Evolutionary conservation across 1,140 invertebrate genomes (phyloP).

Genomic region (Dreissena rostriformis): DNA sequence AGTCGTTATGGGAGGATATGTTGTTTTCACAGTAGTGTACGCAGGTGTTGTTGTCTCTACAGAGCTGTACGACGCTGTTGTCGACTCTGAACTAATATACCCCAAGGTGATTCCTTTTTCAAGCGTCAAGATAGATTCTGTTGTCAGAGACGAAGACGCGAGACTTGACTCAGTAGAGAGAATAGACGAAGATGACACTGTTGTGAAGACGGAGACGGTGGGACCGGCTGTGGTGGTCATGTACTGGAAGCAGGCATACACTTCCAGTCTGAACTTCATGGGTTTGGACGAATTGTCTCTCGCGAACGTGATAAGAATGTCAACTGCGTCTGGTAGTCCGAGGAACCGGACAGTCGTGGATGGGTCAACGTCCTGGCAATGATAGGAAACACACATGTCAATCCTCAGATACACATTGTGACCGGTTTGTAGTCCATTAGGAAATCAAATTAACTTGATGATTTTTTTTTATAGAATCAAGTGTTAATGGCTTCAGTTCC

Average conservation of each 20-base stretch:
- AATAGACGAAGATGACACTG: not conserved
- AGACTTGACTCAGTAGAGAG: not conserved
- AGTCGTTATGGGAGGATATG: too few relatives aligned
- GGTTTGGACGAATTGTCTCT: not conserved
- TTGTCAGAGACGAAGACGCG: not conserved
- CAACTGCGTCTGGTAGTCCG: not conserved
- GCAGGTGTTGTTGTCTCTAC: too few relatives aligned
- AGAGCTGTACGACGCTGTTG: too few relatives aligned
- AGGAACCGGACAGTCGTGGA: conserved; percentile 16
- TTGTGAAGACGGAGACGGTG: not conserved
- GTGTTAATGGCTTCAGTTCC: too few relatives aligned
- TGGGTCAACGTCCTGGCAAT: conserved; percentile 4
- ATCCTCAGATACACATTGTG: too few relatives aligned
- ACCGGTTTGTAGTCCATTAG: too few relatives aligned
- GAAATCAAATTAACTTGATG: too few relatives aligned
- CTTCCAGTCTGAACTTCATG: conserved; percentile 22
- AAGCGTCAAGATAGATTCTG: too few relatives aligned
- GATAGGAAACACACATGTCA: not conserved
- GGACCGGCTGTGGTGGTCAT: not conserved
- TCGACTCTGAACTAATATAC: too few relatives aligned
- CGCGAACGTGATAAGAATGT: conserved; percentile 23
- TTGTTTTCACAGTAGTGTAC: too few relatives aligned
- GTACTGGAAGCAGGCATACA: conserved; percentile 36
- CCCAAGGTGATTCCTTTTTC: too few relatives aligned
- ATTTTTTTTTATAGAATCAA: too few relatives aligned